Conservation (phyloP, 2,113 vertebrate genomes). For the Campylomormyrus tamandua region DNA sequence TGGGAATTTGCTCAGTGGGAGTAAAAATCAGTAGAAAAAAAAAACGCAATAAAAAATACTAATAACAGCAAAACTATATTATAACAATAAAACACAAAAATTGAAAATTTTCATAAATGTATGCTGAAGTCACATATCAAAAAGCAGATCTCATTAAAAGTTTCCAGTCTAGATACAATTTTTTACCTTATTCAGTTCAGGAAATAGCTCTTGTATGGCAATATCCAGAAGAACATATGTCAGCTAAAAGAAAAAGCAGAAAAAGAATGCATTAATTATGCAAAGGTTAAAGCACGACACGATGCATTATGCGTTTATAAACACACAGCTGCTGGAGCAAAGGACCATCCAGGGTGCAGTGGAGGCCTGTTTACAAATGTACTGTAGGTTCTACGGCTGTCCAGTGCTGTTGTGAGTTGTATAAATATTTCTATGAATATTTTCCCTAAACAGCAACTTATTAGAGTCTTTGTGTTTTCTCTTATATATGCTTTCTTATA, state of each 20-base stretch:
- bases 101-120: not conserved
- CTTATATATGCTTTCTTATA: not conserved
- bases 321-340: not conserved
- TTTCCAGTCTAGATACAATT: not conserved
- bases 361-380: not conserved
- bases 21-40: not conserved
- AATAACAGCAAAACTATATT: not conserved
- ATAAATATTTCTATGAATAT: not conserved
- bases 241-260: slow-evolving; percentile 59
- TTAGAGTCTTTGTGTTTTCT: not conserved
- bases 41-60: not conserved
- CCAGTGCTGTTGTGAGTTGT: not conserved
- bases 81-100: not conserved
- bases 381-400: not conserved
- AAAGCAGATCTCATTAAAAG: not conserved
- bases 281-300: not conserved
- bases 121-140: not conserved
- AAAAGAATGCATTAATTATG: slow-evolving; percentile 11
- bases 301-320: not conserved
- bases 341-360: no score
- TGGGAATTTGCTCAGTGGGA: not conserved
- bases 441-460: not conserved
- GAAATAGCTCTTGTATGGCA: slow-evolving; percentile 84
- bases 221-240: slow-evolving; percentile 92
- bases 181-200: slow-evolving; percentile 84